These are phyloP conservation scores for Carpatolechia fugitivella DNA, from an alignment of 2,888 invertebrate species.

Conservation along the genomic window DNA sequence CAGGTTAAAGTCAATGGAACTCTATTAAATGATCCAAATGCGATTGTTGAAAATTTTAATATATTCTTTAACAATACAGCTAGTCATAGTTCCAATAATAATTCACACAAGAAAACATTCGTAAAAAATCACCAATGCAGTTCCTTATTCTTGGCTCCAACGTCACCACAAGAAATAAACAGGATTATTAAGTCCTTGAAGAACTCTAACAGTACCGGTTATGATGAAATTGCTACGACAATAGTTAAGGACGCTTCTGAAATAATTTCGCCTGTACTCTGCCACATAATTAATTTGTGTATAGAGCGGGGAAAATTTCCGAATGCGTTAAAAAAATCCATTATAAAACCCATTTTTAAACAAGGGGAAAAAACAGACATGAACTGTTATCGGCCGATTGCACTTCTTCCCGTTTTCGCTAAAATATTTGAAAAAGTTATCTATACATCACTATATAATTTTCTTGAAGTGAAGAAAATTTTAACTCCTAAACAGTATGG, in stretches of 20 bases:
- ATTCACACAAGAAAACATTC: neutral
- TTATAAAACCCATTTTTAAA: neutral
- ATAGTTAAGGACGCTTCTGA: neutral
- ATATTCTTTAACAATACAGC: neutral
- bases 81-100: neutral
- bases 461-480: no score
- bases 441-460: no score
- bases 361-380: neutral
- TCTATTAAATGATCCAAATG: neutral
- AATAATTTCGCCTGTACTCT: neutral
- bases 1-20: neutral
- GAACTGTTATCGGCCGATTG: neutral
- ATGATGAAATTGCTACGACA: neutral
- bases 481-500: no score
- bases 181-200: neutral
- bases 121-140: neutral
- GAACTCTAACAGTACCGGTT: neutral
- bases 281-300: neutral
- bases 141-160: conserved; percentile 8
- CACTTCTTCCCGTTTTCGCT: neutral
- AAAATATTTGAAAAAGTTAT: no score
- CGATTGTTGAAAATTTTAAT: neutral
- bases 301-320: neutral
- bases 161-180: neutral
- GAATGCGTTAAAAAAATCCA: neutral